Conservation (phyloP, 2,113 vertebrate genomes). For the Rousettus leschenaultii region DNA sequence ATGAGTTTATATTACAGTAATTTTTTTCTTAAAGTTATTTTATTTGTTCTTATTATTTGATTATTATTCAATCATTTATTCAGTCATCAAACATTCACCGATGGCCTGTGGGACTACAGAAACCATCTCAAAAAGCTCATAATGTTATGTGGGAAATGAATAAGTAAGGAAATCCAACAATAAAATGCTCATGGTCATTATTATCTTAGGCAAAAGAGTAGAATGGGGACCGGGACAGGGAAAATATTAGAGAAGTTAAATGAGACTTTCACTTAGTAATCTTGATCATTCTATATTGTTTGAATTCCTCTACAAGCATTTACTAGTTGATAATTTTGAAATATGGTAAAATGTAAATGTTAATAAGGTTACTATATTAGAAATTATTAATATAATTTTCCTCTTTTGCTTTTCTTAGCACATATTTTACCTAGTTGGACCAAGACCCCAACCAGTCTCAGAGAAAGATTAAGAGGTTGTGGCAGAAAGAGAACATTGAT, state of each 20-base stretch:
- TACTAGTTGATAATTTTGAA: not conserved
- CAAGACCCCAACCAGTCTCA: not conserved
- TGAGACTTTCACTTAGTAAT: not conserved
- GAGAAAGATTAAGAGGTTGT: not conserved
- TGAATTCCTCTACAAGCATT: not conserved
- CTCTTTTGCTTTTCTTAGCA: not conserved
- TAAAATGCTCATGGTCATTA: not conserved
- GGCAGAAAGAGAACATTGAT: not conserved
- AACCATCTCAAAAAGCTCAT: not conserved
- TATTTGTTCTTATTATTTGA: not conserved
- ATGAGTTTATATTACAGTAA: not conserved
- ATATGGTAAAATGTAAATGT: not conserved
- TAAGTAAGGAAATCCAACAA: not conserved
- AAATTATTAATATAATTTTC: not conserved
- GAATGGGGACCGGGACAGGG: not conserved
- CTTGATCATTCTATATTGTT: not conserved
- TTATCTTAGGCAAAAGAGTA: not conserved
- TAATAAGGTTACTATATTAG: not conserved
- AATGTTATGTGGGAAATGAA: not conserved
- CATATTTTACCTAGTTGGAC: not conserved
- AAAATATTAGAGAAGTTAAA: not conserved
- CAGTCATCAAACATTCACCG: not conserved
- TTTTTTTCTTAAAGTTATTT: conserved; percentile 7
- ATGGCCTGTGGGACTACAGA: not conserved
- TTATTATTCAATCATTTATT: not conserved